These are phyloP conservation scores for Phylloscopus collybita DNA, from an alignment of 2,797 vertebrate genomes.

Conservation along the genomic window DNA sequence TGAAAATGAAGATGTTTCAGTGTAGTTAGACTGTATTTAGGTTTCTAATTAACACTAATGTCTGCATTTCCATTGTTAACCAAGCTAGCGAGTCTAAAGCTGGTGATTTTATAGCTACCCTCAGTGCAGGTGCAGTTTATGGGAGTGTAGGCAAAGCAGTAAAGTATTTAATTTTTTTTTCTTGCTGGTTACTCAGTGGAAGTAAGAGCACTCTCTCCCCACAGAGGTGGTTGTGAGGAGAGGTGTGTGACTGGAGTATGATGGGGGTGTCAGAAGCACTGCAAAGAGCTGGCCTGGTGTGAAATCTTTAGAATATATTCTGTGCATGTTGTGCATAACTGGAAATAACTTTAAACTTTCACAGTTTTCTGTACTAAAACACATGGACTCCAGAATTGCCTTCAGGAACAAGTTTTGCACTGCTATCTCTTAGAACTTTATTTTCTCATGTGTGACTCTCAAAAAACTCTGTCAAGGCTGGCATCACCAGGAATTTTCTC, in stretches of 20 bases:
- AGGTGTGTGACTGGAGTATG: background rate
- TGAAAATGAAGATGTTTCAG: background rate
- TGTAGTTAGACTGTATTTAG: background rate
- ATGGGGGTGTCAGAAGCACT: background rate
- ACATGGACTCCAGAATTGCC: background rate
- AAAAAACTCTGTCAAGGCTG: background rate
- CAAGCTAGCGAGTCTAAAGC: background rate
- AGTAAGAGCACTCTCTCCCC: background rate
- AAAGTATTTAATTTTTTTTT: background rate
- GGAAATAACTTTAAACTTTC: background rate
- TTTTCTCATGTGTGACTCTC: background rate
- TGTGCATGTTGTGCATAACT: background rate
- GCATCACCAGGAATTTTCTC: background rate
- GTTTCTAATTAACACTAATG: background rate
- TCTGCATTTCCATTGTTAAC: background rate
- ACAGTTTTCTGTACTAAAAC: background rate
- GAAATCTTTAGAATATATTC: background rate
- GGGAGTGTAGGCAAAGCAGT: background rate
- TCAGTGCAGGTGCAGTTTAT: background rate
- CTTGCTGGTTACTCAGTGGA: background rate
- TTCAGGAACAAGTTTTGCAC: background rate
- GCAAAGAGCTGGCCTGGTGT: background rate
- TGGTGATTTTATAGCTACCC: background rate
- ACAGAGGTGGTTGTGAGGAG: background rate
- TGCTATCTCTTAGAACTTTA: background rate